phyloP scores from a whole-genome alignment of 2,888 invertebrate species.

The Hofmannophila pseudospretella region DNA sequence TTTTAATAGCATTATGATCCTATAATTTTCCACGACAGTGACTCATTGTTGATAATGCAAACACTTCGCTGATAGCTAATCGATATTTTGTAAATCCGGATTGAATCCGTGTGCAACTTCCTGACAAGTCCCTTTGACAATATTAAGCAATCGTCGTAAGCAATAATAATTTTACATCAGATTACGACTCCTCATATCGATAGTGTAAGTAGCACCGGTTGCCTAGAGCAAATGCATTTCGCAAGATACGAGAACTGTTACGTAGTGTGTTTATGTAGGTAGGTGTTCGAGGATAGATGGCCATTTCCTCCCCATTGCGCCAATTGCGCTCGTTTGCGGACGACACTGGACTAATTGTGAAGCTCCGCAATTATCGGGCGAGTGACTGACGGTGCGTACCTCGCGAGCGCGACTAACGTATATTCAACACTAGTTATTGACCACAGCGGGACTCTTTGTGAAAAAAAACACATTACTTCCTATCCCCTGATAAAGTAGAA shows the following conservation, averaged over 20 bases:
- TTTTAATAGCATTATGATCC: no score
- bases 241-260: not conserved
- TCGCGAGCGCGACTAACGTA: no score
- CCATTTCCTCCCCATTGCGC: constrained; percentile 69
- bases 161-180: no score
- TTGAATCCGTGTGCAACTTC: no score
- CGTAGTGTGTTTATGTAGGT: constrained; percentile 18
- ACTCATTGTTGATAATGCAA: not conserved
- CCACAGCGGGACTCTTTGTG: no score
- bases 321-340: constrained; percentile 70
- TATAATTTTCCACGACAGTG: not conserved
- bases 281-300: constrained; percentile 53
- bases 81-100: not conserved
- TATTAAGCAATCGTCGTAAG: no score
- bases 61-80: not conserved
- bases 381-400: constrained; percentile 44
- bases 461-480: no score
- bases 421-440: no score
- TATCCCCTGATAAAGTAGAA: no score
- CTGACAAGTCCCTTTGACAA: no score
- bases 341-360: constrained; percentile 64
- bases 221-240: not conserved
- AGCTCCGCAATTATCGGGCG: constrained; percentile 56
- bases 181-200: no score
- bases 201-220: no score